These are phyloP conservation scores for Paramacrobiotus metropolitanus DNA, from an alignment of 1,140 invertebrate species.

Conservation along the genomic window DNA sequence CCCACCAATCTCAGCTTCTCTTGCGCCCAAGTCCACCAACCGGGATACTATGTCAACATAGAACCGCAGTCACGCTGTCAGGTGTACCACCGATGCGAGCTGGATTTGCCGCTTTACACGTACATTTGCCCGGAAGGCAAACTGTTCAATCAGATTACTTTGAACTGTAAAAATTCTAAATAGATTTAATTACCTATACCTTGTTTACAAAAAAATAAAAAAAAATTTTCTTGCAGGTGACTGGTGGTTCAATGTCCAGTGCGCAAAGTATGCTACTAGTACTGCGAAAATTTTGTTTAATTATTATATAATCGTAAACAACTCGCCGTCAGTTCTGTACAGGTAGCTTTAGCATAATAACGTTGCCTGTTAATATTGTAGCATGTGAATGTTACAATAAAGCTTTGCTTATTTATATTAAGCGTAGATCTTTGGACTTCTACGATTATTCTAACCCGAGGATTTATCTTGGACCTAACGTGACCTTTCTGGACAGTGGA, in stretches of 20 bases:
- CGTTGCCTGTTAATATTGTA: no score
- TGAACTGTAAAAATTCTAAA: background rate
- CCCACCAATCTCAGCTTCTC: background rate
- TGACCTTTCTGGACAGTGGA: background rate
- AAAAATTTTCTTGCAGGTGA: background rate
- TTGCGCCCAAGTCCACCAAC: background rate
- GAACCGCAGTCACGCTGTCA: background rate
- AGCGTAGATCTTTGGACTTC: background rate
- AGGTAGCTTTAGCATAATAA: no score
- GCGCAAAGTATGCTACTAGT: background rate
- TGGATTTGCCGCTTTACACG: background rate
- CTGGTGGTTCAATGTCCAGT: conserved; percentile 3
- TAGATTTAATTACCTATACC: background rate
- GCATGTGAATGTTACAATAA: no score
- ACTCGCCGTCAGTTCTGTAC: no score
- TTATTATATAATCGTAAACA: no score
- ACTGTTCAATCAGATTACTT: background rate
- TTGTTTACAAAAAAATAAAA: background rate
- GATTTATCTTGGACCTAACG: background rate
- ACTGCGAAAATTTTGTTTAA: no score
- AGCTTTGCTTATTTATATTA: background rate
- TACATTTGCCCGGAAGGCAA: background rate
- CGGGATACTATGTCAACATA: background rate
- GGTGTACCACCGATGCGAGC: background rate
- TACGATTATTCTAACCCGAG: conserved; percentile 1